These are phyloP conservation scores for Helicoverpa assulta DNA, from an alignment of 2,888 invertebrate species.

Conservation along the genomic window DNA sequence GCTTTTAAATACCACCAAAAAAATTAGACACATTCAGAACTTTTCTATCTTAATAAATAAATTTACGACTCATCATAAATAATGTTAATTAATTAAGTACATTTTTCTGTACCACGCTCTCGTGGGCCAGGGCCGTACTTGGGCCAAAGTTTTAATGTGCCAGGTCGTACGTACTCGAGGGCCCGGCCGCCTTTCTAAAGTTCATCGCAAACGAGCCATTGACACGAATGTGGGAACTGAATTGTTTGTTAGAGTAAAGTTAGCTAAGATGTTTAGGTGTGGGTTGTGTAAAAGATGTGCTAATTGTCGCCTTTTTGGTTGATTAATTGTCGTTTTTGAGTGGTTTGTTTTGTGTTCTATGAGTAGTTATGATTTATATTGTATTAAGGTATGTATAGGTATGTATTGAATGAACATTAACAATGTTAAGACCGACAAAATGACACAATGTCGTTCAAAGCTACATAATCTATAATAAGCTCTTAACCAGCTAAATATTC, in stretches of 20 bases:
- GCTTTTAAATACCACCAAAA: slow-evolving; percentile 48
- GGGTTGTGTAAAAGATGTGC: slow-evolving; percentile 61
- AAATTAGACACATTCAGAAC: slow-evolving; percentile 51
- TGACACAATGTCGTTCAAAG: too few relatives aligned
- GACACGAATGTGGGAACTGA: slow-evolving; percentile 66
- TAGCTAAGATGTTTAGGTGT: slow-evolving; percentile 60
- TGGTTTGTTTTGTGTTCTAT: slow-evolving; percentile 14
- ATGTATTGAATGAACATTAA: too few relatives aligned
- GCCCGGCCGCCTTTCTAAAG: slow-evolving; percentile 62
- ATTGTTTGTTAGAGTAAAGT: slow-evolving; percentile 59
- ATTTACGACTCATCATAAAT: slow-evolving; percentile 63
- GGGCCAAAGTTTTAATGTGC: slow-evolving; percentile 84
- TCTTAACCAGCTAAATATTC: background rate
- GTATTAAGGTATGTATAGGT: background rate
- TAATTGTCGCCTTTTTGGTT: slow-evolving; percentile 54
- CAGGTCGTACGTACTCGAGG: slow-evolving; percentile 58
- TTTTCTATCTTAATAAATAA: slow-evolving; percentile 65
- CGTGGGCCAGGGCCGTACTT: slow-evolving; percentile 74
- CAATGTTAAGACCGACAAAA: too few relatives aligned
- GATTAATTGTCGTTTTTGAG: slow-evolving; percentile 32
- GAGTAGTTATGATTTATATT: background rate
- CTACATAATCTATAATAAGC: too few relatives aligned
- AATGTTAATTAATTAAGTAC: slow-evolving; percentile 71
- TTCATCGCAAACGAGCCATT: slow-evolving; percentile 67
- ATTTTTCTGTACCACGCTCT: slow-evolving; percentile 83